Evolutionary conservation across 2,113 vertebrate genomes (phyloP), one percentile per base, ranked within the genome.

Genomic region (Aepyceros melampus): DNA sequence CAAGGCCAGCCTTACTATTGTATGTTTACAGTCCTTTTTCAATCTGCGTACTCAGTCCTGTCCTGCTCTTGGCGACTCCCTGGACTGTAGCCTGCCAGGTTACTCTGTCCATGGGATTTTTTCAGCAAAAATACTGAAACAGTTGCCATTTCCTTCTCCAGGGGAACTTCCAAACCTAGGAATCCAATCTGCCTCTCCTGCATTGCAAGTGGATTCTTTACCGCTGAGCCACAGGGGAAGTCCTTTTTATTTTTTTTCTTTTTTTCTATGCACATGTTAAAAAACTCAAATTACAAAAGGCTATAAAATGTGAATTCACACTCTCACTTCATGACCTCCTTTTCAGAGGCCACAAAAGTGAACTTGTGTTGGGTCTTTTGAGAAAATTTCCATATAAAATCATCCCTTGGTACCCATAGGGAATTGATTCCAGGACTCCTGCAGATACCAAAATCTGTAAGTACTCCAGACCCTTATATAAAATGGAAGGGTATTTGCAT

Each of bases 11-110:
- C 36, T 51, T 33, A 17, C 4, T 12, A 53, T 11, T 56, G 15
- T 2, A 4, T 82, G 31, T 92, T 49, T 13, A 23, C 2, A 21
- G 8, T 15, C 16, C 16, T 43, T 89, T 56, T 76, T 23, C 27
- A 31, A 36, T 43, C 83, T 76, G 40, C 1, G 0, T 76, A 21
- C 6, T 76, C 71, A 76, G 36, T 25, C 23, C 3, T 27, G 40
- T 43, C 36, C 1, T 0, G 40, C 23, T 27, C 23, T 43, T 36
- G 17, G 40, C 0, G 12, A 27, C 71, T 76, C 40, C 71, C 21
- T 43, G 23, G 71, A 74, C 67, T 43, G 36, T 43, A 76, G 23
- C 40, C 71, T 43, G 11, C 71, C 12, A 27, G 23, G 40, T 27
- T 43, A 13, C 12, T 7, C 40, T 76, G 71, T 43, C 21, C 71